phyloP scores from a whole-genome alignment of 2,113 vertebrate species.

The Neoarius graeffei region DNA sequence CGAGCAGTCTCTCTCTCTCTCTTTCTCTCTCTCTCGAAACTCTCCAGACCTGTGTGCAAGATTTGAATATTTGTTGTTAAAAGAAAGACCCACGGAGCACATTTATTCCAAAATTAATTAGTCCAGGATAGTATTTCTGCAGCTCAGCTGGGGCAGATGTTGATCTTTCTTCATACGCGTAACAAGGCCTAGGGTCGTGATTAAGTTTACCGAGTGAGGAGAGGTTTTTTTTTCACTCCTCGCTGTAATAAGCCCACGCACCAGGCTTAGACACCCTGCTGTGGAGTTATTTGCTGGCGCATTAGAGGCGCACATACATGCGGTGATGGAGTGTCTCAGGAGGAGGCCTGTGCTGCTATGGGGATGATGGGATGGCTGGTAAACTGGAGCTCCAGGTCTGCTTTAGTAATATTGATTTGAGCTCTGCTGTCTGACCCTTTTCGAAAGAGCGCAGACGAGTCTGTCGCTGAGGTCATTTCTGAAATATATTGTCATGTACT shows the following conservation, averaged over 20 bases:
- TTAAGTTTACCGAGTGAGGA: conserved; percentile 14
- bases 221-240: not conserved
- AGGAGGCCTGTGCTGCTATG: conserved; percentile 27
- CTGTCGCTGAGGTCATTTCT: conserved; percentile 9
- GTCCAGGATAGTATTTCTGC: conserved; percentile 30
- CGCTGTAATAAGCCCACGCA: conserved; percentile 25
- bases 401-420: conserved; percentile 47
- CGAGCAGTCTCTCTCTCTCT: not conserved
- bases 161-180: conserved; percentile 26
- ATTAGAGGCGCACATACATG: conserved; percentile 35
- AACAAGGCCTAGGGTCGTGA: conserved; percentile 24
- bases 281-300: conserved; percentile 49
- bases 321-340: conserved; percentile 35
- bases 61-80: conserved; percentile 17
- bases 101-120: conserved; percentile 36
- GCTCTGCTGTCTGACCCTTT: conserved; percentile 33
- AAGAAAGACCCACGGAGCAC: not conserved
- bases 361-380: conserved; percentile 29
- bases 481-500: not conserved
- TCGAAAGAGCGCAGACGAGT: conserved; percentile 28
- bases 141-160: conserved; percentile 21
- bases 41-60: not conserved
- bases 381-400: conserved; percentile 35
- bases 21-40: not conserved
- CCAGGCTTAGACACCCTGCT: conserved; percentile 31